These are phyloP conservation scores for Heliocidaris tuberculata DNA, from an alignment of 35 echinoderm and acorn worm genomes.

Conservation along the genomic window DNA sequence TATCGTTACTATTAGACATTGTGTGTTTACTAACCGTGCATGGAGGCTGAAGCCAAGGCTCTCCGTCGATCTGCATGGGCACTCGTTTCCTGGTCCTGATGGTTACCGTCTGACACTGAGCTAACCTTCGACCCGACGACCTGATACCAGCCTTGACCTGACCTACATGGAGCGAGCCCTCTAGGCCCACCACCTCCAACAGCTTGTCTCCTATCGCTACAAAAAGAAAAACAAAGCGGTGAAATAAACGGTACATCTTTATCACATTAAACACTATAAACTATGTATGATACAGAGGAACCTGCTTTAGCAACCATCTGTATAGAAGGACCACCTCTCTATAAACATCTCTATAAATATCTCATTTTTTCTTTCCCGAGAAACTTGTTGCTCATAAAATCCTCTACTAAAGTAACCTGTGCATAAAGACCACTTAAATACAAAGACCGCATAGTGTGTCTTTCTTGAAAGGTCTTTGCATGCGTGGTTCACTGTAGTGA, in stretches of 20 bases:
- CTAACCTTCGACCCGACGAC: conserved; percentile 88
- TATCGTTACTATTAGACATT: too few relatives aligned
- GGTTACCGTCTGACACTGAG: conserved; percentile 92
- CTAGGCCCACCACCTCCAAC: conserved; percentile 92
- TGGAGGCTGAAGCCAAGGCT: conserved; percentile 97
- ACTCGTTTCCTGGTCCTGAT: conserved; percentile 88
- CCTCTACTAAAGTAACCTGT: too few relatives aligned
- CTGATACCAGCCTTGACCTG: conserved; percentile 96
- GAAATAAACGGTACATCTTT: neutral
- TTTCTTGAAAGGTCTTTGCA: too few relatives aligned
- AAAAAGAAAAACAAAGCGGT: conserved; percentile 8
- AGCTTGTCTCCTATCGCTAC: conserved; percentile 97
- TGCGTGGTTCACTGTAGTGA: too few relatives aligned
- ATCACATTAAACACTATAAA: neutral
- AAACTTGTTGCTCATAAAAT: too few relatives aligned
- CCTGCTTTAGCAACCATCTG: neutral
- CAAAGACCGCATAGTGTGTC: too few relatives aligned
- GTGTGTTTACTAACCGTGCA: conserved; percentile 75
- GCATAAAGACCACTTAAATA: too few relatives aligned
- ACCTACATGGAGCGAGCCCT: conserved; percentile 91
- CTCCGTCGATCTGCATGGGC: conserved; percentile 99
- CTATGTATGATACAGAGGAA: neutral
- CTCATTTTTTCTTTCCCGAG: too few relatives aligned
- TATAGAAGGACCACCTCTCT: too few relatives aligned
- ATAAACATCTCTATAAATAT: too few relatives aligned